These are phyloP conservation scores for Nudaria mundana DNA, from an alignment of 2,888 invertebrate genomes.

Conservation along the genomic window DNA sequence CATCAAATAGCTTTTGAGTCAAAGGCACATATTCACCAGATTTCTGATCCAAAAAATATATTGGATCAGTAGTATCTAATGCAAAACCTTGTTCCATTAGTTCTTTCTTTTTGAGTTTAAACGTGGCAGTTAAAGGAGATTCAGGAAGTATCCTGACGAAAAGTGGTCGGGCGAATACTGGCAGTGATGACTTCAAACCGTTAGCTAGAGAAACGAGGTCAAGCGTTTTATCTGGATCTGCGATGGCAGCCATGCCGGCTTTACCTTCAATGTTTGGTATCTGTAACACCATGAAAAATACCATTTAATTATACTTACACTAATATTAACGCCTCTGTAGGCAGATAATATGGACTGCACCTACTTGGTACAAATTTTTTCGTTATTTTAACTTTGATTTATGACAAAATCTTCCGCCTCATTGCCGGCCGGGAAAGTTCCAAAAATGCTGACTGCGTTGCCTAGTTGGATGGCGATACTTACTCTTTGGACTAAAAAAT, in stretches of 20 bases:
- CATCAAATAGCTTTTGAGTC: conserved; percentile 69
- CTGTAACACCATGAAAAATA: conserved; percentile 58
- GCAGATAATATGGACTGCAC: too few relatives aligned
- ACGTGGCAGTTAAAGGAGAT: conserved; percentile 92
- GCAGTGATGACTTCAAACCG: conserved; percentile 81
- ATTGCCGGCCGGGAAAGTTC: too few relatives aligned
- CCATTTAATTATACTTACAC: neutral
- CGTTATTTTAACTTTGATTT: too few relatives aligned
- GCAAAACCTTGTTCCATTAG: conserved; percentile 91
- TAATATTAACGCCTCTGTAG: too few relatives aligned
- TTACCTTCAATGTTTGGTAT: conserved; percentile 90
- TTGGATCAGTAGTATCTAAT: conserved; percentile 82
- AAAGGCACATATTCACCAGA: conserved; percentile 69
- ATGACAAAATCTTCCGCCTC: too few relatives aligned
- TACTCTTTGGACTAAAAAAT: too few relatives aligned
- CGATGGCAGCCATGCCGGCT: conserved; percentile 97
- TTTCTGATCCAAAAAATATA: conserved; percentile 84
- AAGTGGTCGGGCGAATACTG: conserved; percentile 92
- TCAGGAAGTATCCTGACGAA: conserved; percentile 90
- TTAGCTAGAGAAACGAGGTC: conserved; percentile 77
- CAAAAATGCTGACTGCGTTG: too few relatives aligned
- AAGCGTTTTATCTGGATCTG: conserved; percentile 85
- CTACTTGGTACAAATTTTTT: too few relatives aligned
- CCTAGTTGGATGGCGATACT: too few relatives aligned
- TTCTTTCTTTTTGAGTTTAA: conserved; percentile 95